Conservation (phyloP, 1,140 invertebrate species). For the Callitettix versicolor region DNA sequence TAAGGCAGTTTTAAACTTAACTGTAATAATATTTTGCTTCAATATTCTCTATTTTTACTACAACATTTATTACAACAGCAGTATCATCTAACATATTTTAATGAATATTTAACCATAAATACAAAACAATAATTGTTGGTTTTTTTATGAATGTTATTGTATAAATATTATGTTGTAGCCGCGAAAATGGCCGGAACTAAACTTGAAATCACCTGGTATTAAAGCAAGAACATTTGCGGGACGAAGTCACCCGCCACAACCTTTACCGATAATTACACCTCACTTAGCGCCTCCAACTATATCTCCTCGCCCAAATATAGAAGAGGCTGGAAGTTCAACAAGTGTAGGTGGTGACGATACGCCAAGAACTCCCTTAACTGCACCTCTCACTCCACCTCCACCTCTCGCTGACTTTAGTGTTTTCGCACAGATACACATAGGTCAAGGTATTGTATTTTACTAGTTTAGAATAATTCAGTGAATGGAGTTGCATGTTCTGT, state of each 20-base stretch:
- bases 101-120: too few relatives aligned
- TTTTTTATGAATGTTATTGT: too few relatives aligned
- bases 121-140: too few relatives aligned
- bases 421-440: constrained; percentile 39
- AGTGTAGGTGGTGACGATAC: constrained; percentile 34
- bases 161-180: constrained; percentile 39
- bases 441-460: constrained; percentile 27
- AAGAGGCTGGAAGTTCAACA: constrained; percentile 30
- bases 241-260: constrained; percentile 35
- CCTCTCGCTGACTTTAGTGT: constrained; percentile 33
- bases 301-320: not conserved
- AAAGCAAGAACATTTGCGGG: constrained; percentile 50
- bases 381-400: constrained; percentile 32
- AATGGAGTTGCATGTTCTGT: not conserved
- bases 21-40: too few relatives aligned
- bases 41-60: too few relatives aligned
- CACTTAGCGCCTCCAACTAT: constrained; percentile 6
- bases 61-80: too few relatives aligned
- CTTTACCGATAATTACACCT: constrained; percentile 17
- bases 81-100: too few relatives aligned
- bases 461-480: too few relatives aligned
- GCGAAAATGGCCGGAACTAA: constrained; percentile 74
- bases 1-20: too few relatives aligned
- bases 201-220: constrained; percentile 82
- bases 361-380: constrained; percentile 28